A percentile compares a stretch with the other conserved stretches of the same genome.
phyloP scores from a whole-genome alignment of 2,797 vertebrate genomes.

The Bradypodion pumilum region DNA sequence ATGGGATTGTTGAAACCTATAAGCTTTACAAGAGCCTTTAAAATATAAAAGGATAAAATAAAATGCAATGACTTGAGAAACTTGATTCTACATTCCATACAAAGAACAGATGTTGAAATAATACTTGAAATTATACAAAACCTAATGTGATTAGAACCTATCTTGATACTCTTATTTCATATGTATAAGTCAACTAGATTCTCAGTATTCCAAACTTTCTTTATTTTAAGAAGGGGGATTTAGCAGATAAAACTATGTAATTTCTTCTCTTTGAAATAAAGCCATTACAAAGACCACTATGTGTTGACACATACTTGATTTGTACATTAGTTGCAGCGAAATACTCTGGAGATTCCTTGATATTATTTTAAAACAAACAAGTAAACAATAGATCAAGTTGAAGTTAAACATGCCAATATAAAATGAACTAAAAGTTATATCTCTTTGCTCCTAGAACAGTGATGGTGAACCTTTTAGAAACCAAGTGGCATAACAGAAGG shows the following conservation, averaged over 20 bases:
- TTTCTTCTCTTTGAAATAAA: conserved; percentile 71
- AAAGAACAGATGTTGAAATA: conserved; percentile 19
- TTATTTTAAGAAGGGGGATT: conserved; percentile 1
- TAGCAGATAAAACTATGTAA: conserved; percentile 58
- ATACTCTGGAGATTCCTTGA: background rate
- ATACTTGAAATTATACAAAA: conserved; percentile 10
- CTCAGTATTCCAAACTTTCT: conserved; percentile 63
- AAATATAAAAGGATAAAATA: background rate
- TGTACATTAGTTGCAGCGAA: background rate
- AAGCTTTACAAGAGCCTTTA: conserved; percentile 15
- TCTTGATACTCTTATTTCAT: conserved; percentile 36
- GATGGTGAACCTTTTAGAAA: too few species aligned
- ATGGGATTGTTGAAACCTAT: conserved; percentile 37
- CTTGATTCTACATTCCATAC: conserved; percentile 17
- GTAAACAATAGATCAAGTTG: too few species aligned
- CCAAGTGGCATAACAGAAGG: too few species aligned
- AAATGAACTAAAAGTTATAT: background rate
- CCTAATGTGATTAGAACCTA: conserved; percentile 20
- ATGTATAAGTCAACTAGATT: conserved; percentile 35
- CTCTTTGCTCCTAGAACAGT: background rate
- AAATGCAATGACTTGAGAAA: conserved; percentile 7
- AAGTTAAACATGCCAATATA: background rate
- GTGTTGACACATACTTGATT: conserved; percentile 15
- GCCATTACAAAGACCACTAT: conserved; percentile 26
- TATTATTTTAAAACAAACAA: background rate